phyloP scores from a whole-genome alignment of 2,113 vertebrate genomes.

The Chaenocephalus aceratus region DNA sequence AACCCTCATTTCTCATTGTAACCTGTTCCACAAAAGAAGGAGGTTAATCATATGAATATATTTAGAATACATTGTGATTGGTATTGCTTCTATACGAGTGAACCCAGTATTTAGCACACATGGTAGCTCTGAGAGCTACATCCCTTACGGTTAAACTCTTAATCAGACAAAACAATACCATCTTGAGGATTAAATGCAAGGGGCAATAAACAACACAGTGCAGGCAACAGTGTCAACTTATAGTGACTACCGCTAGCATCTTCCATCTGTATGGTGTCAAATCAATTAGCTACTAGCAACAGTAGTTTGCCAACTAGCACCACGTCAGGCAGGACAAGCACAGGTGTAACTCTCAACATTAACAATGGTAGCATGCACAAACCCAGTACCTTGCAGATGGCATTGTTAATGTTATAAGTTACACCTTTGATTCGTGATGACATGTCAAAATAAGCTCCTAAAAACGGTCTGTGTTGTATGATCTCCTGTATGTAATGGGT shows the following conservation, averaged over 20 bases:
- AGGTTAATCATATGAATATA: not conserved
- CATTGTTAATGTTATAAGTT: not conserved
- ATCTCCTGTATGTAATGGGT: conserved; percentile 19
- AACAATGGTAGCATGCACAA: not conserved
- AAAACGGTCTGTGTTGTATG: not conserved
- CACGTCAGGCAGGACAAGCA: not conserved
- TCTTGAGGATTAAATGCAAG: not conserved
- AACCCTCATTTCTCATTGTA: not conserved
- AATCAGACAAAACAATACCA: not conserved
- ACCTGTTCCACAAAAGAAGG: not conserved
- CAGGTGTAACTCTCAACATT: not conserved
- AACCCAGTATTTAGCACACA: not conserved
- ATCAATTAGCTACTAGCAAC: not conserved
- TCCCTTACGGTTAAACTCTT: not conserved
- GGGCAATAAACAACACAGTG: not conserved
- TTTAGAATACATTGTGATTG: not conserved
- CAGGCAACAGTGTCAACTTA: not conserved
- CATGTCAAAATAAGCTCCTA: not conserved
- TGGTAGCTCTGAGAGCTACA: not conserved
- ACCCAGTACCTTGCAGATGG: not conserved
- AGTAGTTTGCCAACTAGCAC: not conserved
- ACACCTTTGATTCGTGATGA: not conserved
- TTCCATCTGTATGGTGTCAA: too few species aligned
- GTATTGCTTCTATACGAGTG: not conserved
- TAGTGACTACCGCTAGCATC: too few species aligned